Evolutionary conservation across 1,140 invertebrate species (phyloP), one percentile per base, ranked within the genome.

Genomic region (Wasmannia auropunctata): DNA sequence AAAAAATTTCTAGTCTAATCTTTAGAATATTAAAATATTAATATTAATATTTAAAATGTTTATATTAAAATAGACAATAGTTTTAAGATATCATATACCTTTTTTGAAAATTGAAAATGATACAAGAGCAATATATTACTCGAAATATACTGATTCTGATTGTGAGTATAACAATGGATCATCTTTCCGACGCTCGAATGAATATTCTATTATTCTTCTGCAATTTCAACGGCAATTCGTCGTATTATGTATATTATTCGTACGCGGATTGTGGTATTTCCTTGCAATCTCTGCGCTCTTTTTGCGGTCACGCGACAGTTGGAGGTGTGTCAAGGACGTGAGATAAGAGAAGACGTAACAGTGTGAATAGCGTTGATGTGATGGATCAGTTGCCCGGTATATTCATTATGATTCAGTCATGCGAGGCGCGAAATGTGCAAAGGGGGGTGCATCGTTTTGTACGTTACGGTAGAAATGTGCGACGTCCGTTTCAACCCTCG

Each of bases 371-470:
- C 11, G 63, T 58, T 58, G 65, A 56, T 72, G 49, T 72, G 49
- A 81, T 56, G 49, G 34, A 81, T 81, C 65, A 58, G 79, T 72
- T 58, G 69, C 2, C 25, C 37, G 10, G n/a, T 70, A 54, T 70
- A 54, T 70, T 81, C 16, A 81, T 81, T 81, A 81, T 43, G 65
- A 70, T 43, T 72, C 79, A 81, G 51, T 37, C 77, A 81, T 81
- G 77, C 79, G 65, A 58, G 25, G 37, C 51, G 51, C 28, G 25
- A 72, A 72, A 72, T 56, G 25, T 28, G 19, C 25, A 37, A 34
- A 37, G 25, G 67, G 16, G 25, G 67, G 16, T 46, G 22, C 43
- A 25, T 72, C 51, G 37, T 31, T 83, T 56, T 72, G 49, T 81
- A 40, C 51, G 79, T 72, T 60, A 72, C 79, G 79, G 51, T 58